Evolutionary conservation across 1,140 invertebrate species (phyloP).

Genomic region (Maniola jurtina): DNA sequence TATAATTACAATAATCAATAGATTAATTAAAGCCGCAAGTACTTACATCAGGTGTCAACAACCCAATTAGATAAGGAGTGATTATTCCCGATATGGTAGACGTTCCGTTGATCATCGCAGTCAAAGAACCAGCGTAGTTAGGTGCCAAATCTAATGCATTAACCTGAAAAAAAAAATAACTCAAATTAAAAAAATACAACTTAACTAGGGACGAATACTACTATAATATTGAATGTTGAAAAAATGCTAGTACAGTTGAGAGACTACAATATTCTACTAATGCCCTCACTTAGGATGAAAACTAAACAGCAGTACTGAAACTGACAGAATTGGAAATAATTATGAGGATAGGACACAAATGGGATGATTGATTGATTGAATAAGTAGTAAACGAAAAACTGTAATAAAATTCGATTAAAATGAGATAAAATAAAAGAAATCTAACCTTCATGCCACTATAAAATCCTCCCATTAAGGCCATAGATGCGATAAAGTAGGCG

Average conservation of each 20-base stretch:
- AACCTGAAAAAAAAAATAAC: slow-evolving; percentile 75
- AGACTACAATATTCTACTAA: no score
- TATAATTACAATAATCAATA: background rate
- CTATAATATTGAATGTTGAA: no score
- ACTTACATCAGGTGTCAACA: slow-evolving; percentile 86
- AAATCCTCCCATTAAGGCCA: slow-evolving; percentile 85
- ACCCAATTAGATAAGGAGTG: slow-evolving; percentile 86
- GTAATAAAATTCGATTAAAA: no score
- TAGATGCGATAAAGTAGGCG: slow-evolving; percentile 83
- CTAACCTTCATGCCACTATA: slow-evolving; percentile 83
- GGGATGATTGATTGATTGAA: no score
- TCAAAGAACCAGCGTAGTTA: slow-evolving; percentile 89
- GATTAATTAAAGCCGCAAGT: background rate
- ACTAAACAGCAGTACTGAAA: no score
- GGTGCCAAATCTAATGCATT: slow-evolving; percentile 91
- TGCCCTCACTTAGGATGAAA: no score
- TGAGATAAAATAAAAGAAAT: background rate
- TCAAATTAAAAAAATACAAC: no score
- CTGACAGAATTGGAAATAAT: no score
- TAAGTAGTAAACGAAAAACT: no score
- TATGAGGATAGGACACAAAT: no score
- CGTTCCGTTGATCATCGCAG: slow-evolving; percentile 91
- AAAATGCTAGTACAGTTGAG: no score
- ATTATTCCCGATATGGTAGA: slow-evolving; percentile 90
- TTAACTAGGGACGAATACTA: no score